phyloP scores from a whole-genome alignment of 2,888 invertebrate genomes.

The Phoronis australis region DNA sequence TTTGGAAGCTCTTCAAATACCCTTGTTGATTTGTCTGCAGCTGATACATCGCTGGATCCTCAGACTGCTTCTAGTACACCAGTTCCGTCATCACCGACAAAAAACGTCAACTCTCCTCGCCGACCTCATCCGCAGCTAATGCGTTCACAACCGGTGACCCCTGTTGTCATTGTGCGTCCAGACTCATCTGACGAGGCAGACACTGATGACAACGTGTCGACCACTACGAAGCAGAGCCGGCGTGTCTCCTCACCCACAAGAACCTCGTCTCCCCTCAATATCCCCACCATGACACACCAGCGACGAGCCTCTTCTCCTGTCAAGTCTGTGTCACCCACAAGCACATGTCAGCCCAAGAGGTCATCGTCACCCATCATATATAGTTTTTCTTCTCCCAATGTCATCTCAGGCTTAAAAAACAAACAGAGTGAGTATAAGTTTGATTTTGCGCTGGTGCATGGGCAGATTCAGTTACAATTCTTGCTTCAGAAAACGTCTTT shows the following conservation, averaged over 20 bases:
- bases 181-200: conserved; percentile 30
- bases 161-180: conserved; percentile 22
- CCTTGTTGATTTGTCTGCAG: conserved; percentile 26
- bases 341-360: conserved; percentile 24
- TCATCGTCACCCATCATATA: conserved; percentile 47
- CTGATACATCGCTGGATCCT: too few relatives aligned
- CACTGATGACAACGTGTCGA: conserved; percentile 25
- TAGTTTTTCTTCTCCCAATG: conserved; percentile 50
- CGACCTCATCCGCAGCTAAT: too few relatives aligned
- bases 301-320: conserved; percentile 13
- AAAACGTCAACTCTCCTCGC: too few relatives aligned
- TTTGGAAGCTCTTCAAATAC: conserved; percentile 13
- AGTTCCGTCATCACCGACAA: too few relatives aligned
- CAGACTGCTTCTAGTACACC: too few relatives aligned
- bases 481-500: too few relatives aligned
- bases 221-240: conserved; percentile 20
- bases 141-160: too few relatives aligned
- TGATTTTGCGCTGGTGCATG: too few relatives aligned
- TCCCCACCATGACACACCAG: neutral
- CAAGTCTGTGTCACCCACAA: conserved; percentile 20
- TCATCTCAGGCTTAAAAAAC: too few relatives aligned
- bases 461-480: too few relatives aligned
- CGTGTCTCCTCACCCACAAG: too few relatives aligned
- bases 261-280: conserved; percentile 12
- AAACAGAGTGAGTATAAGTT: too few relatives aligned